Conservation (phyloP, 2,113 vertebrate genomes). For the Ptyas mucosa region DNA sequence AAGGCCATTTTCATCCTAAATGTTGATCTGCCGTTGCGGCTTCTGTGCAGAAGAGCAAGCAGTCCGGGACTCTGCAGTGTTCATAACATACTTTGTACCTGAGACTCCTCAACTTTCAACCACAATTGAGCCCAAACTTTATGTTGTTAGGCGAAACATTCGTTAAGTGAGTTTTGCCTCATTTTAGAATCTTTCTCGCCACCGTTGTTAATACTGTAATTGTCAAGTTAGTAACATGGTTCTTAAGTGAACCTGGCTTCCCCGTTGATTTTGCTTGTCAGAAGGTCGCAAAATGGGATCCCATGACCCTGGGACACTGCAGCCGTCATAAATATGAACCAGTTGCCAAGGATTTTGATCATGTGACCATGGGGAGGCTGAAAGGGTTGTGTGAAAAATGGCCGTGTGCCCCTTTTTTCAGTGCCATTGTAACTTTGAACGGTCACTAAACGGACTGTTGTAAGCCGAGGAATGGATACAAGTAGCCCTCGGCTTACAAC, state of each 20-base stretch:
- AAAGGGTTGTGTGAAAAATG: neutral
- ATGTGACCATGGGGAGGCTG: neutral
- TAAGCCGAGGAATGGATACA: neutral
- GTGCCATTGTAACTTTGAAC: neutral
- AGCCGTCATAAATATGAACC: neutral
- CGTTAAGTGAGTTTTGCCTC: neutral
- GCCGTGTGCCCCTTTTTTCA: neutral
- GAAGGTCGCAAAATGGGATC: neutral
- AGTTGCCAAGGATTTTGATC: neutral
- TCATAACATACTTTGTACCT: neutral
- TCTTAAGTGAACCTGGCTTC: neutral
- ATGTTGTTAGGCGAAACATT: neutral
- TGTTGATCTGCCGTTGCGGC: neutral
- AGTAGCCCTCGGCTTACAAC: neutral
- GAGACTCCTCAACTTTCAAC: neutral
- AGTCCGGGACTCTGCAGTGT: neutral
- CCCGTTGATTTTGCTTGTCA: neutral
- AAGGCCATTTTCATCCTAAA: neutral
- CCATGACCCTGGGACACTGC: neutral
- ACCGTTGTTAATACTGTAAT: neutral
- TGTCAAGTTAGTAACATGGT: neutral
- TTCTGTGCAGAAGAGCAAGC: neutral
- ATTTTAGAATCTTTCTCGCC: neutral
- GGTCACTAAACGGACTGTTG: neutral
- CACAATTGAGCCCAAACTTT: neutral